Evolutionary conservation across 2,888 invertebrate genomes (phyloP).

Genomic region (Plebejus anna): DNA sequence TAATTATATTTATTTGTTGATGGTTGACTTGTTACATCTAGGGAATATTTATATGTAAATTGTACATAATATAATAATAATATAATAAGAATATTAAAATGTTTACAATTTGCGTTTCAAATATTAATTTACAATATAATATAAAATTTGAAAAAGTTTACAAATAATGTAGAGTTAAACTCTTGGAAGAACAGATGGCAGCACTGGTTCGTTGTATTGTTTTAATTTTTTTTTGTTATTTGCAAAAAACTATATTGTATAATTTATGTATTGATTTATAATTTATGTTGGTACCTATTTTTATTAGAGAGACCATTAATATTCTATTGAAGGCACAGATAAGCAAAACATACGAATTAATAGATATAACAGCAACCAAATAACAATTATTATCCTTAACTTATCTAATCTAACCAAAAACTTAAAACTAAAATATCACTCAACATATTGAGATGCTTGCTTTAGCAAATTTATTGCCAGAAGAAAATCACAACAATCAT

Average conservation of each 20-base stretch:
- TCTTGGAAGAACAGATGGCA: conserved; percentile 2
- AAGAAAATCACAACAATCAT: conserved; percentile 22
- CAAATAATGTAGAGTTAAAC: not conserved
- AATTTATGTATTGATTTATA: not conserved
- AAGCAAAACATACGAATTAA: not conserved
- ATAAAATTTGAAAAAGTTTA: not conserved
- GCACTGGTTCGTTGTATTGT: not conserved
- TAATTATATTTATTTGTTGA: conserved; percentile 28
- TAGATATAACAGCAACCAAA: not conserved
- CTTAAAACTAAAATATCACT: conserved; percentile 21
- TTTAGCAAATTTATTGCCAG: conserved; percentile 20
- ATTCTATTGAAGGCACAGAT: not conserved
- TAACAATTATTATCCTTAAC: not conserved
- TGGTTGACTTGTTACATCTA: conserved; percentile 12
- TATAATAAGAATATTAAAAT: not conserved
- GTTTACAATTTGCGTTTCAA: not conserved
- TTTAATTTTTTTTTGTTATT: too few species aligned
- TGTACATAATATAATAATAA: too few species aligned
- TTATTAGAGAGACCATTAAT: conserved; percentile 9
- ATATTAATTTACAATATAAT: not conserved
- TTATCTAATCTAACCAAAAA: conserved; percentile 16
- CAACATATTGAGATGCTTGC: conserved; percentile 26
- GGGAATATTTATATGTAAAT: not conserved
- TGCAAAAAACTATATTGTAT: too few species aligned
- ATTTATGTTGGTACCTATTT: not conserved